These are phyloP conservation scores for Brachyopa scutellaris DNA, from an alignment of 2,888 invertebrate genomes.

Conservation along the genomic window DNA sequence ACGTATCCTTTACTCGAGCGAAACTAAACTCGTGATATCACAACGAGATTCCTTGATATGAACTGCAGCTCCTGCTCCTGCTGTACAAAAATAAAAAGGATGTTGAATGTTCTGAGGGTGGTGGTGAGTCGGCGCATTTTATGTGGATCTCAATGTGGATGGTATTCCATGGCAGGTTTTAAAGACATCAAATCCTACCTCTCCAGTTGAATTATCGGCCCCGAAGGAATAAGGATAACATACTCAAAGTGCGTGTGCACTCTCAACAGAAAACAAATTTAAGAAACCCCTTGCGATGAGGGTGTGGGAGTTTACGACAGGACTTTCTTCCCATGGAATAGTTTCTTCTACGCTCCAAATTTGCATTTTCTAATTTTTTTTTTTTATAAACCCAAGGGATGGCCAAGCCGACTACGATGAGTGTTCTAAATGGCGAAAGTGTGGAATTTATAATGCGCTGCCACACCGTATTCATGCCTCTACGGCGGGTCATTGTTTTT, in stretches of 20 bases:
- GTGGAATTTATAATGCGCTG: conserved; percentile 49
- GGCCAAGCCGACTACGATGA: conserved; percentile 25
- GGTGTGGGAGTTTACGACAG: neutral
- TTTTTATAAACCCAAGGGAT: conserved; percentile 24
- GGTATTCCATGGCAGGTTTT: neutral
- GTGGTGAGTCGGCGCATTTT: conserved; percentile 62
- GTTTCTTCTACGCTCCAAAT: conserved; percentile 10
- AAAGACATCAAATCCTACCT: neutral
- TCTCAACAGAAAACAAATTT: too few species aligned
- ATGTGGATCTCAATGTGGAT: conserved; percentile 53
- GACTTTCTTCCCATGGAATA: neutral
- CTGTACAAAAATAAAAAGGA: too few species aligned
- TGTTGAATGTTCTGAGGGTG: conserved; percentile 29
- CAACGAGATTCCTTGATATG: conserved; percentile 61
- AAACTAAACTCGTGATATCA: conserved; percentile 65
- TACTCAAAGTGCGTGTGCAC: conserved; percentile 8
- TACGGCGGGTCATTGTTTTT: conserved; percentile 20
- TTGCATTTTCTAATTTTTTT: neutral
- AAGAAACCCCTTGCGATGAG: neutral
- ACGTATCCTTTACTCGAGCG: conserved; percentile 72
- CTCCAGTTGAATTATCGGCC: conserved; percentile 44
- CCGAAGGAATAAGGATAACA: conserved; percentile 14
- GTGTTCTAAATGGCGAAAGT: conserved; percentile 40
- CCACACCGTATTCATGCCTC: conserved; percentile 28
- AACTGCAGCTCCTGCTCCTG: conserved; percentile 19